Percentiles rank a stretch among this genome's conserved stretches.
These are phyloP conservation scores for Oreochromis aureus DNA, from an alignment of 2,113 vertebrate species.

Conservation along the genomic window DNA sequence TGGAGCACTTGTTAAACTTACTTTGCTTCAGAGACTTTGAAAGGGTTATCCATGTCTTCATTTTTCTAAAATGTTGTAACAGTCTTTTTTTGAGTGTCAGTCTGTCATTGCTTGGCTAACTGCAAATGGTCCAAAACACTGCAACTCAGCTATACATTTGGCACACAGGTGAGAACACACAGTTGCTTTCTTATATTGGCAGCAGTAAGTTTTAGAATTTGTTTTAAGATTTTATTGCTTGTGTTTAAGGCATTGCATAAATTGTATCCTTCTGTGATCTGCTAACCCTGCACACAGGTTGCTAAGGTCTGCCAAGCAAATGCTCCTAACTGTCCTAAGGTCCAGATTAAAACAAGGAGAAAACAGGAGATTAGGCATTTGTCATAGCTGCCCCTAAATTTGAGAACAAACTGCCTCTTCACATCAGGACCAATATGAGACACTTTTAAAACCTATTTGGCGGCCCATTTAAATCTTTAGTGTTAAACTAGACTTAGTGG, in stretches of 20 bases:
- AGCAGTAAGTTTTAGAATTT: neutral
- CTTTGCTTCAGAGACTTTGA: neutral
- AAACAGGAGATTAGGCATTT: neutral
- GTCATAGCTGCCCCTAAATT: neutral
- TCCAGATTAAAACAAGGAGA: neutral
- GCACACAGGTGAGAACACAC: neutral
- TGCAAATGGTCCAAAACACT: neutral
- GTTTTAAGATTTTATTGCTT: neutral
- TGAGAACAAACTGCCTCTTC: neutral
- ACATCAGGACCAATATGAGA: neutral
- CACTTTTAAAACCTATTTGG: neutral
- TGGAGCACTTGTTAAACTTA: neutral
- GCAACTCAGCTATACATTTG: neutral
- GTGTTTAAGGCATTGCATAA: neutral
- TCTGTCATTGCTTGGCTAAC: neutral
- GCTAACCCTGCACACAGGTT: neutral
- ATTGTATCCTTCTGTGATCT: neutral
- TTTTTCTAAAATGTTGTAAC: neutral
- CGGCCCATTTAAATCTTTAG: neutral
- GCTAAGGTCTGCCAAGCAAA: neutral
- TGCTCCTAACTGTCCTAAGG: neutral
- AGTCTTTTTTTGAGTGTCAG: neutral
- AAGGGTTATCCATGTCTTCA: neutral
- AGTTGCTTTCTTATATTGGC: neutral
- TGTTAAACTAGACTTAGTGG: neutral